These are phyloP conservation scores for Porites cylindrica DNA, from an alignment of 92 coral and sea anemone genomes.

Conservation along the genomic window DNA sequence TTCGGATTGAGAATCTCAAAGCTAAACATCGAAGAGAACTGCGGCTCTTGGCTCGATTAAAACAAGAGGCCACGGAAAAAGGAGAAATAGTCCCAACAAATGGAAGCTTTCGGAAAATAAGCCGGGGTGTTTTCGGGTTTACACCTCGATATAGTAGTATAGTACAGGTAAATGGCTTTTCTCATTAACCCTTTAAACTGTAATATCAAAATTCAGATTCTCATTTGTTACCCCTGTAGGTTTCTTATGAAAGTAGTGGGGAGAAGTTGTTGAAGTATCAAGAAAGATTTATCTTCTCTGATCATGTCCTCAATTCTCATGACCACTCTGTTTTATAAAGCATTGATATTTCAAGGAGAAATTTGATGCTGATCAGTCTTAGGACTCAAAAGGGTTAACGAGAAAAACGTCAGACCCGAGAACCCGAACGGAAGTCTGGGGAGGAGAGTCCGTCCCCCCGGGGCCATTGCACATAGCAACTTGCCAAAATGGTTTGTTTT, in stretches of 20 bases:
- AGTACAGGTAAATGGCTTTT: conserved; percentile 21
- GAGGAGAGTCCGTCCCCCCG: no score
- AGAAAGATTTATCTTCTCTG: no score
- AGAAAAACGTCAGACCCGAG: background rate
- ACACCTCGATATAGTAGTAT: conserved; percentile 26
- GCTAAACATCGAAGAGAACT: conserved; percentile 77
- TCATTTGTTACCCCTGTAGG: no score
- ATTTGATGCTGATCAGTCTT: no score
- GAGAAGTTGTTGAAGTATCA: no score
- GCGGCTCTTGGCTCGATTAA: conserved; percentile 61
- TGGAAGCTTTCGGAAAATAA: background rate
- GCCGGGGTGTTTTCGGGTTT: conserved; percentile 1
- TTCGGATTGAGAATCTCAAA: background rate
- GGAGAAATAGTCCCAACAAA: conserved; percentile 7
- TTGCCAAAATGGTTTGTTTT: no score
- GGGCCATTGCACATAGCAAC: no score
- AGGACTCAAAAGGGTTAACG: background rate
- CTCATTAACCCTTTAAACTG: background rate
- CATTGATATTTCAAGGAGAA: no score
- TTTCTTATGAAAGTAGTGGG: no score
- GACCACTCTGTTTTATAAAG: no score
- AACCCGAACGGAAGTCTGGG: no score
- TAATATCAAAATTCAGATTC: background rate
- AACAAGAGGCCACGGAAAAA: conserved; percentile 67
- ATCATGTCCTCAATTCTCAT: no score